Base-by-base conservation (phyloP, 2,113 vertebrate genomes). In the Tragelaphus imberbis region DNA sequence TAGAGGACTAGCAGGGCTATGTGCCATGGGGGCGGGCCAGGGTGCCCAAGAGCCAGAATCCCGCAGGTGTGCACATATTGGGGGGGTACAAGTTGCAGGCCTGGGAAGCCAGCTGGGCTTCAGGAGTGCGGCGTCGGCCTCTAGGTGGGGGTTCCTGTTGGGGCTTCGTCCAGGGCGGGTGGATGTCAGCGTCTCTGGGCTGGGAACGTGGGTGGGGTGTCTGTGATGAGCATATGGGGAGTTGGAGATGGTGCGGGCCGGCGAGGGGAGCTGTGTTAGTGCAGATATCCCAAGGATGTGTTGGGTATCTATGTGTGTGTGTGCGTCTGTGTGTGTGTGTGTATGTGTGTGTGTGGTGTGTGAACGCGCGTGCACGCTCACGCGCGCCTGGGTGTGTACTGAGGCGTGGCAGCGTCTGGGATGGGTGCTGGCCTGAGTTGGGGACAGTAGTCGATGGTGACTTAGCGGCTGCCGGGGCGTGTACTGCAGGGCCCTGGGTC, bases 401-500 rank as follows among this genome's bases (percentile, higher is more conserved):
- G 95, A 94, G 97, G 97, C 68, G 86, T 96, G 94, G 90, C 96
- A 87, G 56, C 56, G 92, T 71, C 90, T 84, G 61, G 82, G 84
- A 92, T 91, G 87, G 80, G 56, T 84, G 63, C 81, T 86, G 36
- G 90, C 27, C 14, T 13, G 75, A 97, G 93, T 92, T 96, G 88
- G 85, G 91, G 80, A 95, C 65, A 68, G 63, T 87, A 91, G 79
- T 56, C 55, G 91, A 36, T 49, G 40, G 63, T 51, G 53, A 79
- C 44, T 68, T 75, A 21, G 90, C 56, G 71, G 51, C 84, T 84
- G 36, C 56, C n/a, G n/a, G 11, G 44, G 65, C 61, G 86, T 59
- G 55, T 51, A 25, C n/a, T 59, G 85, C 68, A 58, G 75, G 53
- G 84, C 85, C 86, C 94, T 44, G 36, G 16, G 84, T 30, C 68